Percentiles rank a stretch among this genome's conserved stretches.
Conservation (phyloP, 1,140 invertebrate genomes). For the Brachionus rotundiformis region DNA sequence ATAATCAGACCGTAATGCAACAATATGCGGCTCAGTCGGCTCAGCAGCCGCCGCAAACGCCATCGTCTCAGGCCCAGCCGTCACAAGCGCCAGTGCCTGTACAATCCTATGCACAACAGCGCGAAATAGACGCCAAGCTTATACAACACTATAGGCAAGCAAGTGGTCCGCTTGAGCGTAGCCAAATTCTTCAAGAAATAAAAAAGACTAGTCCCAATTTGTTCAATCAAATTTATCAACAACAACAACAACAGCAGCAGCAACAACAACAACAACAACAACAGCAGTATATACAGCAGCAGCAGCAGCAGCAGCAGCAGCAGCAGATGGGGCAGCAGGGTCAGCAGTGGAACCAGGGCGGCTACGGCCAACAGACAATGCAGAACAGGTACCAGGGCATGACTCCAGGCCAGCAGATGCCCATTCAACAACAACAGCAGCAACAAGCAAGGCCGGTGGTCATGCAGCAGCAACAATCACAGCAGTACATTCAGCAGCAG, state of each 20-base stretch:
- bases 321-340: not conserved
- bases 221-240: constrained; percentile 19
- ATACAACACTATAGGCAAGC: constrained; percentile 22
- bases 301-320: not conserved
- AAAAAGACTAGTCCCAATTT: not conserved
- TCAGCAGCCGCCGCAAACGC: not conserved
- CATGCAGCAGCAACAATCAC: not conserved
- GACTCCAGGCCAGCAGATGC: not conserved
- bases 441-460: not conserved
- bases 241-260: not conserved
- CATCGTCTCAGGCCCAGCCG: not conserved
- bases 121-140: not conserved
- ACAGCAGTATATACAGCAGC: not conserved
- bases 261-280: constrained; percentile 2
- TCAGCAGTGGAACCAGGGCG: not conserved
- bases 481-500: not conserved
- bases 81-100: not conserved
- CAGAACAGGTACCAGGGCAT: not conserved
- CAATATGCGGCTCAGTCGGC: not conserved
- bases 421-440: constrained; percentile 24
- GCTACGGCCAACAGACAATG: not conserved
- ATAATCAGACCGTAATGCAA: not conserved
- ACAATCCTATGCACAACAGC: not conserved
- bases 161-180: not conserved
- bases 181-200: constrained; percentile 11